Evolutionary conservation across 2,888 invertebrate species (phyloP).

Genomic region (Venusia cambrica): DNA sequence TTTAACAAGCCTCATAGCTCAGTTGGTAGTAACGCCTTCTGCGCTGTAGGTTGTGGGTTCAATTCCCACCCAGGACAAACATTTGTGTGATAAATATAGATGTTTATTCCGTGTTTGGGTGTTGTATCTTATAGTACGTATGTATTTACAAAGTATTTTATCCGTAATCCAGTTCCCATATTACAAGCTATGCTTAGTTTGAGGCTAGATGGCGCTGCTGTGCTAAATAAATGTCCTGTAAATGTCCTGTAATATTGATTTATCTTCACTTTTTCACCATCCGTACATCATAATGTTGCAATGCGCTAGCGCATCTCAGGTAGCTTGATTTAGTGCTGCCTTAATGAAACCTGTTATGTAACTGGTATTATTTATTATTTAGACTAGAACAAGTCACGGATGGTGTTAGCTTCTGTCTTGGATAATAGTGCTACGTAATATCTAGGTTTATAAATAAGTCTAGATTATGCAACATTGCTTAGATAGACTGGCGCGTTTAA

Average conservation of each 20-base stretch:
- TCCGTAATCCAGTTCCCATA: no score
- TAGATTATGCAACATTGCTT: conserved; percentile 2
- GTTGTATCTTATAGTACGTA: no score
- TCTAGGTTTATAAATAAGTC: conserved; percentile 18
- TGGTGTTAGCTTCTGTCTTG: conserved; percentile 68
- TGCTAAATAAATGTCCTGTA: no score
- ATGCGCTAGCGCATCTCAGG: conserved; percentile 66
- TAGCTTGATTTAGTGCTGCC: conserved; percentile 73
- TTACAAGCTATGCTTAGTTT: no score
- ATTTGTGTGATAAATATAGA: no score
- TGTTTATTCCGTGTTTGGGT: no score
- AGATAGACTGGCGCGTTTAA: background rate
- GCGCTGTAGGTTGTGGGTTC: no score
- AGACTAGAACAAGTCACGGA: conserved; percentile 59
- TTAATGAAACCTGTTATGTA: conserved; percentile 79
- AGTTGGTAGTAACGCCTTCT: no score
- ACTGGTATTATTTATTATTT: conserved; percentile 79
- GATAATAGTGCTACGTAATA: conserved; percentile 45
- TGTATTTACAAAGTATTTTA: no score
- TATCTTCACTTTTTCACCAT: conserved; percentile 37
- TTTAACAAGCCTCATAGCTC: no score
- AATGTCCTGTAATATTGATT: conserved; percentile 3
- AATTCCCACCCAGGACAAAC: no score
- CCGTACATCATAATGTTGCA: conserved; percentile 51
- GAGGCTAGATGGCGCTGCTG: no score